Conservation (phyloP, 2,888 invertebrate species). For the Gibbula magus region DNA sequence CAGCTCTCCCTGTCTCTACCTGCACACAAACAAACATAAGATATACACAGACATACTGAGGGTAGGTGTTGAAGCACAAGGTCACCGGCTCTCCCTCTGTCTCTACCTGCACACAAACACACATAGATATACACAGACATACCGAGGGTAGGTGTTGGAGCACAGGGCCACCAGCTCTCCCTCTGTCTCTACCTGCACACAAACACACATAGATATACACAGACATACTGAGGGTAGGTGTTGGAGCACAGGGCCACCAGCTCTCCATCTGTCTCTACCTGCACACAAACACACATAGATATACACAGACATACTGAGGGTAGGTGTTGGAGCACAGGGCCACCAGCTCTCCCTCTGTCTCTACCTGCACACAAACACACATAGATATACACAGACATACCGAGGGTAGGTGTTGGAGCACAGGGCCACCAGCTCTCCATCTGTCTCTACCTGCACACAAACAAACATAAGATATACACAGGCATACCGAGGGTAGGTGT, state of each 20-base stretch:
- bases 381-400: neutral
- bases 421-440: neutral
- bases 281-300: neutral
- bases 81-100: slow-evolving; percentile 68
- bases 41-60: slow-evolving; percentile 66
- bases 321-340: neutral
- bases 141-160: too few species aligned
- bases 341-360: slow-evolving; percentile 36
- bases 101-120: slow-evolving; percentile 61
- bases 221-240: slow-evolving; percentile 66
- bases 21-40: too few species aligned
- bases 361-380: slow-evolving; percentile 55
- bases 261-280: slow-evolving; percentile 72
- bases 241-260: slow-evolving; percentile 68
- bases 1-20: neutral
- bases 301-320: too few species aligned
- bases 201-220: slow-evolving; percentile 54
- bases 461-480: too few species aligned
- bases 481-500: slow-evolving; percentile 67
- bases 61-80: slow-evolving; percentile 67
- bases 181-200: too few species aligned
- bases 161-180: too few species aligned
- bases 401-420: neutral
- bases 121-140: too few species aligned
- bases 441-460: neutral